These are phyloP conservation scores for Mormyrops attenuatus DNA, from an alignment of 2,797 vertebrate species.

Conservation along the genomic window DNA sequence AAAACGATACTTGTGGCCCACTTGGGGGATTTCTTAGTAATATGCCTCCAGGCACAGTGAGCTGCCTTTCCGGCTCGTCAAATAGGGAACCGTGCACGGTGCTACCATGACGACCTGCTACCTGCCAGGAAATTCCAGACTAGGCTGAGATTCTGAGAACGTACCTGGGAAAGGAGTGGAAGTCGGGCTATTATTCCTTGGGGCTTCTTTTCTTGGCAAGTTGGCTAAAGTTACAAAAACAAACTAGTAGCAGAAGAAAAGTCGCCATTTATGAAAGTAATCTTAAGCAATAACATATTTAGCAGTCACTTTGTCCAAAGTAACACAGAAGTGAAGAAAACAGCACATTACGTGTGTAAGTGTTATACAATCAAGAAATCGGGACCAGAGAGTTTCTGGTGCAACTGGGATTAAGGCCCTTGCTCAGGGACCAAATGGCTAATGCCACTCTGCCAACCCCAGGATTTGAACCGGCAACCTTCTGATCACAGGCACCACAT, in stretches of 20 bases:
- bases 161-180: background rate
- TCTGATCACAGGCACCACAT: no score
- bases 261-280: background rate
- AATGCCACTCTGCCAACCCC: no score
- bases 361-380: no score
- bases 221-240: background rate
- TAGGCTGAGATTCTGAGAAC: background rate
- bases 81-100: background rate
- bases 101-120: slow-evolving; percentile 5
- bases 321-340: no score
- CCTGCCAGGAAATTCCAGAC: background rate
- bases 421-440: no score
- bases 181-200: background rate
- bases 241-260: background rate
- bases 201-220: background rate
- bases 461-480: no score
- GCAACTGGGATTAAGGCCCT: no score
- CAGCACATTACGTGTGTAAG: no score
- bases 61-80: background rate
- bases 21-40: background rate
- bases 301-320: background rate
- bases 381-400: no score
- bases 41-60: slow-evolving; percentile 17
- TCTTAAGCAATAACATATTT: background rate
- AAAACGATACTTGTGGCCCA: background rate